Base-by-base conservation (phyloP, 2,888 invertebrate genomes). In the Dicyrtomina minuta region DNA sequence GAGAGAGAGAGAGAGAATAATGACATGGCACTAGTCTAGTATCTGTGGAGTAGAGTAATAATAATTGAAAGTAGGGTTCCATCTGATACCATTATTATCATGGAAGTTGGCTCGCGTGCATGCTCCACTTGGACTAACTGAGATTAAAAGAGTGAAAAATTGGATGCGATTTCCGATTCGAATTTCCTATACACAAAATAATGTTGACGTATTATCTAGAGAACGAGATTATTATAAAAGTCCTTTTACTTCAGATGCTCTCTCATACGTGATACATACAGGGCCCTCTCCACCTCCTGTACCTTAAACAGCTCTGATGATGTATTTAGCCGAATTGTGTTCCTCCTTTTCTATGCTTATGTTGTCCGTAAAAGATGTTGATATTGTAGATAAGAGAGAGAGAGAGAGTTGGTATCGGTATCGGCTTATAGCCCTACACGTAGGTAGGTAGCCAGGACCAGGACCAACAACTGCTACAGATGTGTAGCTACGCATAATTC, bases 81-180 rank as follows among this genome's bases (percentile, higher is more conserved):
- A 39, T 39, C 27, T 27, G 15, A 56, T 27, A 56, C 56, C 56
- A 33, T 33, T 24, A 55, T 22, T 26, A 55, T 22, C 26, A 26
- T 20, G 17, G 15, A 51, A 51, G 49, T n/a, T 39, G 20, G 41
- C 13, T 64, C 44, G 53, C 43, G 69, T 61, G 64, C 74, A 74
- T 74, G 74, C 66, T 70, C 62, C 53, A 65, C 56, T 69, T 56
- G 61, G 60, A 62, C 59, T 58, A 66, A 62, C 58, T 66, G 58
- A 74, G 74, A 74, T 74, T 74, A 74, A 70, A 70, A 65, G 66
- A 68, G 68, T 70, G 70, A 70, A 70, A 72, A 70, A 74, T 72
- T 72, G 74, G 72, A 60, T 70, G 61, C 65, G 71, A 73, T 73
- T 73, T 73, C 73, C 71, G 73, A 73, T 74, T 72, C 71, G 58